These are phyloP conservation scores for Ptychoptera contaminata DNA, from an alignment of 2,888 invertebrate species.

Conservation along the genomic window DNA sequence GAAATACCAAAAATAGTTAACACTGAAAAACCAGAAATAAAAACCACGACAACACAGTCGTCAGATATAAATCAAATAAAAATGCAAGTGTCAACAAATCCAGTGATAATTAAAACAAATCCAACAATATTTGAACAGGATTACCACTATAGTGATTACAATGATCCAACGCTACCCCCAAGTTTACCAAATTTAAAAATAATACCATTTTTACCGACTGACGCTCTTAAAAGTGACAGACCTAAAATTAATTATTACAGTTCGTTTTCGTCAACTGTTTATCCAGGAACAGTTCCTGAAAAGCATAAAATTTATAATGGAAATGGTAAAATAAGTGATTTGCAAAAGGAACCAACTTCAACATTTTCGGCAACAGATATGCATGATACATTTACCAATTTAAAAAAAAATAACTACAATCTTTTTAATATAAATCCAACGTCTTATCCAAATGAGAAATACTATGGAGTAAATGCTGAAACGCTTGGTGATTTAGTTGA, in stretches of 20 bases:
- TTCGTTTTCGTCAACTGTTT: constrained; percentile 19
- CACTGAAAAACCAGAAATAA: not conserved
- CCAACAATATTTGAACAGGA: constrained; percentile 31
- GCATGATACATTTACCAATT: constrained; percentile 1
- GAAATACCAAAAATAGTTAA: not conserved
- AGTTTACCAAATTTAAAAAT: constrained; percentile 72
- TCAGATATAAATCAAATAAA: constrained; percentile 34
- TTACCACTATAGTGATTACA: constrained; percentile 47
- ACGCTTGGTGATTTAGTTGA: not conserved
- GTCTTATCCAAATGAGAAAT: constrained; percentile 10
- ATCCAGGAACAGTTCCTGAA: too few species aligned
- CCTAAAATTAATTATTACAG: constrained; percentile 25
- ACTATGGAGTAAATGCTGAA: not conserved
- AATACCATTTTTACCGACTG: constrained; percentile 74
- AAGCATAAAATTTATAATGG: constrained; percentile 28
- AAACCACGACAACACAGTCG: constrained; percentile 1
- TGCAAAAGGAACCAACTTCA: constrained; percentile 7
- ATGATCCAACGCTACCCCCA: constrained; percentile 59
- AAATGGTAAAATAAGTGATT: too few species aligned
- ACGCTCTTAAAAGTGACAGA: constrained; percentile 42
- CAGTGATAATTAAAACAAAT: constrained; percentile 25
- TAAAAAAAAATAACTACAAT: constrained; percentile 5
- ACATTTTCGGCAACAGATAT: constrained; percentile 5
- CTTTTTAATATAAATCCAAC: constrained; percentile 11
- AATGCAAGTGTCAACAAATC: constrained; percentile 24